Percentiles rank a stretch among this genome's conserved stretches.
phyloP scores from a whole-genome alignment of 1,140 invertebrate species.

The Frieseomelitta varia region DNA sequence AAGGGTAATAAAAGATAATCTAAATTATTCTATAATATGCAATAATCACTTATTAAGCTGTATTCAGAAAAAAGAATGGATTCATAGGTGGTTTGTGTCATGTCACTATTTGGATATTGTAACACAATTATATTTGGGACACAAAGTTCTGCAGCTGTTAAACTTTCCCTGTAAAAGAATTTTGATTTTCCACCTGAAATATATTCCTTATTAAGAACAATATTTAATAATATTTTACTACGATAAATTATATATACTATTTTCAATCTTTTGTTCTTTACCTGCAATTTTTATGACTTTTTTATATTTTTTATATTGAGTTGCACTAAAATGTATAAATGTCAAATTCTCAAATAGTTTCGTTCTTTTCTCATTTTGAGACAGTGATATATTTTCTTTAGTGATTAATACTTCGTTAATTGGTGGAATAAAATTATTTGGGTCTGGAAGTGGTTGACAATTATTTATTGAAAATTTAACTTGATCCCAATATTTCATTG shows the following conservation, averaged over 20 bases:
- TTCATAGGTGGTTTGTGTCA: constrained; percentile 2
- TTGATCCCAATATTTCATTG: constrained; percentile 84
- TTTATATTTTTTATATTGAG: constrained; percentile 24
- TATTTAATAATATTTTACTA: not conserved
- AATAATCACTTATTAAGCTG: constrained; percentile 9
- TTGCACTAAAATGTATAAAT: constrained; percentile 29
- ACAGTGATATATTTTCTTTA: constrained; percentile 2
- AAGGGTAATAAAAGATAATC: not conserved
- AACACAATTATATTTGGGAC: constrained; percentile 31
- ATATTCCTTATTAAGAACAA: not conserved
- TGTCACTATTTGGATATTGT: not conserved
- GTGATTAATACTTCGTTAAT: constrained; percentile 23
- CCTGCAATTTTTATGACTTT: constrained; percentile 34
- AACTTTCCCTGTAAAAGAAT: not conserved
- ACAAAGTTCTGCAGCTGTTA: not conserved
- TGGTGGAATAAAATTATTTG: not conserved
- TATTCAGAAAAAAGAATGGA: not conserved
- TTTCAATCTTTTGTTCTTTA: not conserved
- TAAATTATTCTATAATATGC: not conserved
- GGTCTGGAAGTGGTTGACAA: not conserved
- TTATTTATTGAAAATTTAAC: constrained; percentile 77
- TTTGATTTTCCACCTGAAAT: constrained; percentile 26
- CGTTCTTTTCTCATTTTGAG: constrained; percentile 16
- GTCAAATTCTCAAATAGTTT: constrained; percentile 28
- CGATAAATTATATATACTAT: not conserved